Evolutionary conservation across 1,140 invertebrate species (phyloP).

Genomic region (Drosophila azteca): DNA sequence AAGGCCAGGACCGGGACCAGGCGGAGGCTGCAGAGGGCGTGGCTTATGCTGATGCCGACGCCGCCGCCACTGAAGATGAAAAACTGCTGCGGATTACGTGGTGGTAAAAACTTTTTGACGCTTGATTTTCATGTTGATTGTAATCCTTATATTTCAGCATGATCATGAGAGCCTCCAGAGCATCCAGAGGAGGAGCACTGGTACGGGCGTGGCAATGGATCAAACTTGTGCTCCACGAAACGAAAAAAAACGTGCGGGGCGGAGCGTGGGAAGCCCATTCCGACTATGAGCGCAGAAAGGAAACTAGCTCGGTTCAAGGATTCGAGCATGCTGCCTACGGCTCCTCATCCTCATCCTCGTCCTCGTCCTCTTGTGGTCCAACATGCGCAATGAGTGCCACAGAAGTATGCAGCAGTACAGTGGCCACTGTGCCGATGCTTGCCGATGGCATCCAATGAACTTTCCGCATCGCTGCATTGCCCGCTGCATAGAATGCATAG

Average conservation of each 20-base stretch:
- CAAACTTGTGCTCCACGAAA: constrained; percentile 1
- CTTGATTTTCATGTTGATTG: constrained; percentile 78
- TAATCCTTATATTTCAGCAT: constrained; percentile 48
- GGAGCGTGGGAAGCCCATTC: not conserved
- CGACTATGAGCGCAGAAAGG: not conserved
- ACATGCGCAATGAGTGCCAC: constrained; percentile 4
- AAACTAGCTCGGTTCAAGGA: too few relatives aligned
- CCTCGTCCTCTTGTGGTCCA: not conserved
- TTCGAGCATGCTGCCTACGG: too few relatives aligned
- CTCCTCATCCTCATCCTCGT: too few relatives aligned
- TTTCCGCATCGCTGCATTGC: constrained; percentile 16
- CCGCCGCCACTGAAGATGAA: constrained; percentile 38
- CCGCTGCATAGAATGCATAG: not conserved
- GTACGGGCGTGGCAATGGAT: constrained; percentile 17
- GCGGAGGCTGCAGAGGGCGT: constrained; percentile 26
- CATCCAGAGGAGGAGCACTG: not conserved
- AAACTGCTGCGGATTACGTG: constrained; percentile 63
- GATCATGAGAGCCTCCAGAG: constrained; percentile 19
- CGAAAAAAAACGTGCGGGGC: not conserved
- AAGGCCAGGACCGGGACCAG: not conserved
- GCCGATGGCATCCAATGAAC: constrained; percentile 12
- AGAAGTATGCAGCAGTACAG: not conserved
- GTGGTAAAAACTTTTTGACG: constrained; percentile 60
- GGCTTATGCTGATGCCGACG: constrained; percentile 28
- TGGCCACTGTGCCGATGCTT: not conserved